These are phyloP conservation scores for Rhinogobio ventralis DNA, from an alignment of 2,797 vertebrate species.

Conservation along the genomic window DNA sequence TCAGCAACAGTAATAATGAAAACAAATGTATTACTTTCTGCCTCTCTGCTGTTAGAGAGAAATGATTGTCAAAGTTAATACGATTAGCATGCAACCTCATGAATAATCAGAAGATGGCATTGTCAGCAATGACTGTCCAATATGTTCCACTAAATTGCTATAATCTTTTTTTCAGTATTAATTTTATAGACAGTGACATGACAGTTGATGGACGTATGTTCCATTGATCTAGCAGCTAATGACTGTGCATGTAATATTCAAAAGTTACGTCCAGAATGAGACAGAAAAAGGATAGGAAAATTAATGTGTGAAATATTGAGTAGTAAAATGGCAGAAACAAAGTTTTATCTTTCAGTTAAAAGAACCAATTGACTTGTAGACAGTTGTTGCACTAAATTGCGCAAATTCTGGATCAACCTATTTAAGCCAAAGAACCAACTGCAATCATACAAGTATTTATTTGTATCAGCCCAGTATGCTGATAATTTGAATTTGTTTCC, in stretches of 20 bases:
- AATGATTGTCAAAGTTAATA: slow-evolving; percentile 45
- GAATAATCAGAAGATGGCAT: slow-evolving; percentile 43
- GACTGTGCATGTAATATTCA: background rate
- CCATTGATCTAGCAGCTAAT: slow-evolving; percentile 7
- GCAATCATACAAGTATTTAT: background rate
- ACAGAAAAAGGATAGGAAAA: background rate
- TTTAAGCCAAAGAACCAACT: background rate
- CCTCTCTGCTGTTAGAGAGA: slow-evolving; percentile 34
- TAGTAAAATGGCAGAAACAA: background rate
- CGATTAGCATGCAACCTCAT: slow-evolving; percentile 51
- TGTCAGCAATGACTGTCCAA: slow-evolving; percentile 44
- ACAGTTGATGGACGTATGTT: slow-evolving; percentile 1
- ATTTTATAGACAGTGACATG: slow-evolving; percentile 8
- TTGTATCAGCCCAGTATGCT: background rate
- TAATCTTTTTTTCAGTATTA: background rate
- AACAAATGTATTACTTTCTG: slow-evolving; percentile 45
- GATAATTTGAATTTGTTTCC: background rate
- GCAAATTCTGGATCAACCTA: background rate
- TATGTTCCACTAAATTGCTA: slow-evolving; percentile 26
- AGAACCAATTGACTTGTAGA: background rate
- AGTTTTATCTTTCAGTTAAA: background rate
- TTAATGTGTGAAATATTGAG: background rate
- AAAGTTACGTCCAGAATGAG: background rate
- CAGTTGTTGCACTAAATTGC: background rate
- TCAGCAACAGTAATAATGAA: slow-evolving; percentile 43